A percentile compares a stretch with the other conserved stretches of the same genome.
Evolutionary conservation across 2,888 invertebrate species (phyloP).

Genomic region (Synanthedon myopaeformis): DNA sequence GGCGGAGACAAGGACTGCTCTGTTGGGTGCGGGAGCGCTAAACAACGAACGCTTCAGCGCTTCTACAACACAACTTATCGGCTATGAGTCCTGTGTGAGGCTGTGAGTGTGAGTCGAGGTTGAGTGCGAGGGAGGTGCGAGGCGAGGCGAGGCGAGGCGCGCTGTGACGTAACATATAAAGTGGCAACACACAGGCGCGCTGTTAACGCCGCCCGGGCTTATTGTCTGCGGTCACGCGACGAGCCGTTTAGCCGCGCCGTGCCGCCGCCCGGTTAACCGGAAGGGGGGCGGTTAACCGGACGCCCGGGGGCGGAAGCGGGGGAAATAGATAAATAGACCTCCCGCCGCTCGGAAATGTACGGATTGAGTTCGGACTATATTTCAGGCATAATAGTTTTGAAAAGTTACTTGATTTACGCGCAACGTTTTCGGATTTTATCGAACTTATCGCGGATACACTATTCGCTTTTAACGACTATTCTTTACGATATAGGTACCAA

Average conservation of each 20-base stretch:
- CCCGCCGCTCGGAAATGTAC: conserved; percentile 69
- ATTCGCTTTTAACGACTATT: conserved; percentile 33
- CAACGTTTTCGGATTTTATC: conserved; percentile 62
- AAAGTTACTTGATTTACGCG: conserved; percentile 68
- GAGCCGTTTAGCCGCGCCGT: conserved; percentile 67
- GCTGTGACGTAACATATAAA: conserved; percentile 62
- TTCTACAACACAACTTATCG: conserved; percentile 46
- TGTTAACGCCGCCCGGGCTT: conserved; percentile 68
- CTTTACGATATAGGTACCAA: conserved; percentile 34
- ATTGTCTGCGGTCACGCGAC: conserved; percentile 72
- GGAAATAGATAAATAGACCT: conserved; percentile 71
- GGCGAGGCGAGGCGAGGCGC: conserved; percentile 13
- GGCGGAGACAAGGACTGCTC: conserved; percentile 31
- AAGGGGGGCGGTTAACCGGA: conserved; percentile 70
- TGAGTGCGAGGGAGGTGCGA: conserved; percentile 8
- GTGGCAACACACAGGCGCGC: conserved; percentile 70
- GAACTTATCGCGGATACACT: conserved; percentile 26
- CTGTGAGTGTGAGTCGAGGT: conserved; percentile 8
- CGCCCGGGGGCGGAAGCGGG: conserved; percentile 68
- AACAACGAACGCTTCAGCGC: conserved; percentile 52
- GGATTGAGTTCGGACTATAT: conserved; percentile 69
- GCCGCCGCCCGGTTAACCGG: conserved; percentile 67
- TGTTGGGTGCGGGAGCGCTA: conserved; percentile 24
- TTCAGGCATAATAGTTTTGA: conserved; percentile 69
- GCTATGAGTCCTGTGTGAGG: conserved; percentile 19